A percentile compares a stretch with the other conserved stretches of the same genome.
These are phyloP conservation scores for Dendrophyllia cribrosa DNA, from an alignment of 64 coral and sea anemone genomes.

Conservation along the genomic window DNA sequence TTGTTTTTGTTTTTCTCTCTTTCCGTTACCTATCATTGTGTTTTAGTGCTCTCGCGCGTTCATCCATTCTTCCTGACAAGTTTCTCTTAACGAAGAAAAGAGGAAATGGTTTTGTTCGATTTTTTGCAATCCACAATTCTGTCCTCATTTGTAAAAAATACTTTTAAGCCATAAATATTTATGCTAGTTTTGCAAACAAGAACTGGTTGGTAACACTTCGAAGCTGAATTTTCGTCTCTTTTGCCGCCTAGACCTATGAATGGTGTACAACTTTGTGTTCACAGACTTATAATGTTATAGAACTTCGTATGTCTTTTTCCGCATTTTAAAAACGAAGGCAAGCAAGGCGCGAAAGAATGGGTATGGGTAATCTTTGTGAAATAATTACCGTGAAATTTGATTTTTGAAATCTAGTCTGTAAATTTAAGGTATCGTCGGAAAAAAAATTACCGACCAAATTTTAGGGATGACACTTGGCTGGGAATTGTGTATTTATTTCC, in stretches of 20 bases:
- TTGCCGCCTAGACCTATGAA: not conserved
- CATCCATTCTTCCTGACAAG: not conserved
- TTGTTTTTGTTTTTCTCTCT: slow-evolving; percentile 1
- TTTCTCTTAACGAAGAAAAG: not conserved
- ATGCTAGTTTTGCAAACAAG: slow-evolving; percentile 46
- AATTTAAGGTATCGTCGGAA: too few species aligned
- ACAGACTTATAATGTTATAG: not conserved
- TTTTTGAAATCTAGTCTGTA: too few species aligned
- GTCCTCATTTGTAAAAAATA: slow-evolving; percentile 55
- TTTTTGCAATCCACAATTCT: slow-evolving; percentile 42
- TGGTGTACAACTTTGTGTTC: not conserved
- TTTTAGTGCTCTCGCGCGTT: not conserved
- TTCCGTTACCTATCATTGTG: not conserved
- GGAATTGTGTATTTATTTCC: too few species aligned
- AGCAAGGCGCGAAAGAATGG: too few species aligned
- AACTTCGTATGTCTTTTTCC: not conserved
- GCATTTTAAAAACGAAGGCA: not conserved
- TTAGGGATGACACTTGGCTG: too few species aligned
- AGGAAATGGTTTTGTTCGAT: not conserved
- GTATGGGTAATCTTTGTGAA: too few species aligned
- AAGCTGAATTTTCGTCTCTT: not conserved
- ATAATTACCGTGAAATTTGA: too few species aligned
- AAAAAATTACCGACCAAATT: too few species aligned
- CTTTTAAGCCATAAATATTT: slow-evolving; percentile 40
- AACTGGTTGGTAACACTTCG: slow-evolving; percentile 22